Percentiles rank a stretch among this genome's conserved stretches.
Evolutionary conservation across 2,113 vertebrate species (phyloP).

Genomic region (Cebidichthys violaceus): DNA sequence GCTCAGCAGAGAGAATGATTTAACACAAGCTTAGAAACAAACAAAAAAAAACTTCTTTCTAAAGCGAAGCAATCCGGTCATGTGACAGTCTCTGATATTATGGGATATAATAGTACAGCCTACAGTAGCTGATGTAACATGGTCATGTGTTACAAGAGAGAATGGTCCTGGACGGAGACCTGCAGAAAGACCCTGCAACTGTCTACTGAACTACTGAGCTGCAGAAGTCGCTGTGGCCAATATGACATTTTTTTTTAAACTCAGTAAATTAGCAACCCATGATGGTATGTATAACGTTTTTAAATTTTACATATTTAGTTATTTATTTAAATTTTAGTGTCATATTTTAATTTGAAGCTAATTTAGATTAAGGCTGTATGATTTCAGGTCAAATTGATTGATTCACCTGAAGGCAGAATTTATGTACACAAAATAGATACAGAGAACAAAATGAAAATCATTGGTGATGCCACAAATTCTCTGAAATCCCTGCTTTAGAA

Average conservation of each 20-base stretch:
- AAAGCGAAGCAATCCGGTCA: not conserved
- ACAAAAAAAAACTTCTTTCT: too few relatives aligned
- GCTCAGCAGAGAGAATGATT: too few relatives aligned
- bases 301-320: not conserved
- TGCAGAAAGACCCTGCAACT: not conserved
- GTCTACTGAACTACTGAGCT: not conserved
- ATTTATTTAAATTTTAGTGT: not conserved
- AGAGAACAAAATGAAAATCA: too few relatives aligned
- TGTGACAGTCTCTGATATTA: not conserved
- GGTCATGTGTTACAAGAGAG: not conserved
- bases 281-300: not conserved
- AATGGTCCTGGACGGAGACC: not conserved
- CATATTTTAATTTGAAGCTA: too few relatives aligned
- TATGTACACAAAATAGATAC: too few relatives aligned
- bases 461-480: not conserved
- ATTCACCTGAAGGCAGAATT: too few relatives aligned
- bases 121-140: not conserved
- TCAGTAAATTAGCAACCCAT: not conserved
- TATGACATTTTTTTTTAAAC: not conserved
- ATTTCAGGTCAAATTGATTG: too few relatives aligned
- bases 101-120: not conserved
- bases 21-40: too few relatives aligned
- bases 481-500: not conserved
- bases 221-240: not conserved
- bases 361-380: too few relatives aligned